These are phyloP conservation scores for Crepidodera aurea DNA, from an alignment of 2,888 invertebrate species.

Conservation along the genomic window DNA sequence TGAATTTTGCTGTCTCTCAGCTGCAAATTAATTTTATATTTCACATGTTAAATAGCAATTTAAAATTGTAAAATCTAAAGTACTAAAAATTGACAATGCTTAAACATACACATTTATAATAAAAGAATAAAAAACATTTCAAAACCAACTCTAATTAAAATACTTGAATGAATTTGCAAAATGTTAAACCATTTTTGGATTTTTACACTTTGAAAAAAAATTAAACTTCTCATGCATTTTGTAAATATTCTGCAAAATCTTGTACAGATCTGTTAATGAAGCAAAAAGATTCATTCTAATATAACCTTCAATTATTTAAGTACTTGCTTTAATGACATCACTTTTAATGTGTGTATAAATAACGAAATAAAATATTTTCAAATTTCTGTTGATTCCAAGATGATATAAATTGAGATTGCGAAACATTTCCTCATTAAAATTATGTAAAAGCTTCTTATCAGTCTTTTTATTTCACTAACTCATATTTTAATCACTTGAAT, in stretches of 20 bases:
- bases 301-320: neutral
- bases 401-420: constrained; percentile 8
- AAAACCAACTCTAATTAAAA: too few species aligned
- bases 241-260: too few species aligned
- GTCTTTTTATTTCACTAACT: constrained; percentile 13
- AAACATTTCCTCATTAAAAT: constrained; percentile 9
- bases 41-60: too few species aligned
- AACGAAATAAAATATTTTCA: neutral
- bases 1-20: constrained; percentile 79
- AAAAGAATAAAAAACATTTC: too few species aligned
- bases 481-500: constrained; percentile 12
- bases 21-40: constrained; percentile 59
- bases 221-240: too few species aligned
- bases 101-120: too few species aligned
- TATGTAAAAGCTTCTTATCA: constrained; percentile 12
- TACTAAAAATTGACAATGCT: too few species aligned
- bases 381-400: constrained; percentile 12
- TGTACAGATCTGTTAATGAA: too few species aligned
- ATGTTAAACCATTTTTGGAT: too few species aligned
- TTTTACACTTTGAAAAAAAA: too few species aligned
- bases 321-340: constrained; percentile 1
- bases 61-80: too few species aligned
- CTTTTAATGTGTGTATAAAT: neutral
- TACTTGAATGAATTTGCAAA: too few species aligned
- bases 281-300: neutral